Base-by-base conservation (phyloP, 2,113 vertebrate genomes). In the Heterochromis multidens region DNA sequence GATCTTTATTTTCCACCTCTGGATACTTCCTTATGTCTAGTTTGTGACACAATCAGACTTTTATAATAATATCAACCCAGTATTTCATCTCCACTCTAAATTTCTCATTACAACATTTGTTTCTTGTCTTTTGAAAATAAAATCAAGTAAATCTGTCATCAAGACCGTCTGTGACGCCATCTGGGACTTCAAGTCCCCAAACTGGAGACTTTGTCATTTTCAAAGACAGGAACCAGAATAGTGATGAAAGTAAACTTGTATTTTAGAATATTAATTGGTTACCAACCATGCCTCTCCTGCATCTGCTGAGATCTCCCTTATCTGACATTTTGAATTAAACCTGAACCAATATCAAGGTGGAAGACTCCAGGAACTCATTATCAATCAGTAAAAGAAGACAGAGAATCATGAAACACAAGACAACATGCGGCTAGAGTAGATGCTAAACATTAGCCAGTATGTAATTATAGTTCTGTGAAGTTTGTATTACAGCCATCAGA, bases 141-240 rank as follows among this genome's bases (percentile, higher is more conserved):
- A 67, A 43, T 67, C 37, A 67, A 67, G 3, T 67, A 43, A 43
- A 67, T 43, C n/a, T 67, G n/a, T 43, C 43, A 27, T 67, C 25
- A 25, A 0, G 37, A 27, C 0, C 2, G 0, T 37, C 37, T 1
- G 37, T 27, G 25, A 40, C 17, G 14, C 13, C 63, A 10, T 10
- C 3, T 1, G n/a, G 63, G 63, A 67, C 35, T n/a, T 0, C 29
- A 0, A 62, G 0, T 17, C 29, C 60, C n/a, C 35, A 25, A 67
- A 67, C 63, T 27, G 63, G n/a, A 43, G 63, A 43, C 14, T 67
- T 43, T 43, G 2, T 10, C 5, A 43, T 1, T 43, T 43, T 43
- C 37, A 67, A 43, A 43, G 63, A 46, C 63, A 27, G 14, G 63
- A 67, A 67, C n/a, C 63, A 67, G 63, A 46, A 43, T 13, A 67